Conservation (phyloP, 2,888 invertebrate genomes). For the Platycheirus rosarum region DNA sequence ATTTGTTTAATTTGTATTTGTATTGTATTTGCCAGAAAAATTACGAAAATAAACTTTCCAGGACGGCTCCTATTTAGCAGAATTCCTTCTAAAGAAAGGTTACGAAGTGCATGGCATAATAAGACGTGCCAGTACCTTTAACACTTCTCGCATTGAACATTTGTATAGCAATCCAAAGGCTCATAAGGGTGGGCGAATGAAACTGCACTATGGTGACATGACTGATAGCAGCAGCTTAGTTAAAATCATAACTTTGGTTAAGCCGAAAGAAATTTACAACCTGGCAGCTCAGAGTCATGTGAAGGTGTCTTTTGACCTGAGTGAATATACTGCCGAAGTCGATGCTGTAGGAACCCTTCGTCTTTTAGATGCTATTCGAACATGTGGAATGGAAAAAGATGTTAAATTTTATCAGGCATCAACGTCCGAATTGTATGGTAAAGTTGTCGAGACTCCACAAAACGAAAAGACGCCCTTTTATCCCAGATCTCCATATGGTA, state of each 20-base stretch:
- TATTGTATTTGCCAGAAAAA: background rate
- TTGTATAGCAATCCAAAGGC: conserved; percentile 94
- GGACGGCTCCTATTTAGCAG: conserved; percentile 99
- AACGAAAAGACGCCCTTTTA: conserved; percentile 97
- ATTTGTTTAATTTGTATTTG: background rate
- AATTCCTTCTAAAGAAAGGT: conserved; percentile 94
- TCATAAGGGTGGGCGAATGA: conserved; percentile 94
- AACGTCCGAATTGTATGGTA: conserved; percentile 97
- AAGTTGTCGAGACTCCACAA: conserved; percentile 96
- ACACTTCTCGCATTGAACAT: conserved; percentile 97
- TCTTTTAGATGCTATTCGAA: conserved; percentile 94
- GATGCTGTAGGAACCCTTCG: conserved; percentile 97
- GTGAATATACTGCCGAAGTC: conserved; percentile 99
- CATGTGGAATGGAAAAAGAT: conserved; percentile 91
- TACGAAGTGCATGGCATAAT: conserved; percentile 98
- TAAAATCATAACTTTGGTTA: conserved; percentile 87
- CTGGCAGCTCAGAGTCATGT: conserved; percentile 99
- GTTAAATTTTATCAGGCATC: conserved; percentile 97
- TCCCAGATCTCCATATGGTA: conserved; percentile 98
- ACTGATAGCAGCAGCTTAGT: conserved; percentile 98
- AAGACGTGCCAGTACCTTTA: conserved; percentile 96
- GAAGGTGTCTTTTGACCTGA: conserved; percentile 98
- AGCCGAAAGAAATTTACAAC: conserved; percentile 98
- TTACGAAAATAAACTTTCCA: conserved; percentile 80
- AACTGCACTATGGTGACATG: conserved; percentile 98